phyloP scores from a whole-genome alignment of 1,140 invertebrate genomes.

The Lethocerus indicus region DNA sequence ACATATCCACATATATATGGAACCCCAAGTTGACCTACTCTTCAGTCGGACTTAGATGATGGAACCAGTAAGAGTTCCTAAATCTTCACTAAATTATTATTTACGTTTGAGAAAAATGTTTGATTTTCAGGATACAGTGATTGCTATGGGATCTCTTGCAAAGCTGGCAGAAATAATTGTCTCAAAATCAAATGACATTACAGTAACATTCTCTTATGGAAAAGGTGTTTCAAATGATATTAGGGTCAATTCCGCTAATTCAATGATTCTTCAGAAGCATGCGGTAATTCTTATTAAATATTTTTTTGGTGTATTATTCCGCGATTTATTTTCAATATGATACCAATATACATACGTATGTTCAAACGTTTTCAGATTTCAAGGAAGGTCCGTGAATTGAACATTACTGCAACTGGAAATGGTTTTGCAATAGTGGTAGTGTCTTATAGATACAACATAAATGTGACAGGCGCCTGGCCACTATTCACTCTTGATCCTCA shows the following conservation, averaged over 20 bases:
- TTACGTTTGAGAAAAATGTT: too few relatives aligned
- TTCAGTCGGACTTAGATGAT: too few relatives aligned
- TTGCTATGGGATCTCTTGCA: slow-evolving; percentile 53
- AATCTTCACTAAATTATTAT: too few relatives aligned
- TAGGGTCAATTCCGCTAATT: slow-evolving; percentile 47
- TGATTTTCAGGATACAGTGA: slow-evolving; percentile 45
- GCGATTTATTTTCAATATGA: background rate
- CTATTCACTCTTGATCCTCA: slow-evolving; percentile 78
- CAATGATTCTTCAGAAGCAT: slow-evolving; percentile 56
- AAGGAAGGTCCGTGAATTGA: slow-evolving; percentile 31
- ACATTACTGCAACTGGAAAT: slow-evolving; percentile 53
- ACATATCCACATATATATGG: too few relatives aligned
- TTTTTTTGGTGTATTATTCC: background rate
- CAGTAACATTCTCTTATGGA: slow-evolving; percentile 30
- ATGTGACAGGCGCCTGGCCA: slow-evolving; percentile 78
- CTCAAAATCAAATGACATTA: slow-evolving; percentile 35
- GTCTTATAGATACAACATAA: slow-evolving; percentile 66
- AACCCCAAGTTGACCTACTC: too few relatives aligned
- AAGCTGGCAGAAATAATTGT: slow-evolving; percentile 43
- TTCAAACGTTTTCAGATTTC: slow-evolving; percentile 33
- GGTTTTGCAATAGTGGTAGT: slow-evolving; percentile 75
- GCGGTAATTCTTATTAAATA: slow-evolving; percentile 27
- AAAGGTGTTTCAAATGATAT: slow-evolving; percentile 38
- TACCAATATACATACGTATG: too few relatives aligned
- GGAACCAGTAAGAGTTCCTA: too few relatives aligned